These are phyloP conservation scores for Erethizon dorsatum DNA, from an alignment of 2,797 vertebrate genomes.

Conservation along the genomic window DNA sequence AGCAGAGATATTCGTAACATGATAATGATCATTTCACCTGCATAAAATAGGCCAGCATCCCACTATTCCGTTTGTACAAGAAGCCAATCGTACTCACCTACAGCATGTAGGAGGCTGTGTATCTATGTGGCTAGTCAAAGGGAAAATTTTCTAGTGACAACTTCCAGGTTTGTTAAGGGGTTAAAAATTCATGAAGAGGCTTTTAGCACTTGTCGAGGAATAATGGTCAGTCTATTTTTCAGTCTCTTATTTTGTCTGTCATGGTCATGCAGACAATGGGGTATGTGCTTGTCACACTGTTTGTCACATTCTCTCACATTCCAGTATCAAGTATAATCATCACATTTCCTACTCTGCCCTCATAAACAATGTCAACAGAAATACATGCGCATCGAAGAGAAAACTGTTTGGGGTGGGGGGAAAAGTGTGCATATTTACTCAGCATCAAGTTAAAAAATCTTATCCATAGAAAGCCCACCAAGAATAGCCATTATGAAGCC, in stretches of 20 bases:
- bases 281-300: not conserved
- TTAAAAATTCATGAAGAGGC: conserved; percentile 45
- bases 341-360: not conserved
- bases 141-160: conserved; percentile 34
- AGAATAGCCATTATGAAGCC: not conserved
- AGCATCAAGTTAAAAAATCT: not conserved
- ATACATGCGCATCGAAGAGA: not conserved
- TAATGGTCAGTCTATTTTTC: not conserved
- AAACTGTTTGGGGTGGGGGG: not conserved
- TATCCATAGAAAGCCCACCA: not conserved
- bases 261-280: not conserved
- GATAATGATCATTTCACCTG: conserved; percentile 34
- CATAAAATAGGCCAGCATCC: conserved; percentile 9
- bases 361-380: not conserved
- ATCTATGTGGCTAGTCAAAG: not conserved
- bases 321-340: not conserved
- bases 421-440: not conserved
- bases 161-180: conserved; percentile 33
- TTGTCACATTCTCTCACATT: not conserved
- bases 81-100: not conserved
- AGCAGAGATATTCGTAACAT: conserved; percentile 17
- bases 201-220: not conserved
- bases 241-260: conserved; percentile 2
- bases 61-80: not conserved
- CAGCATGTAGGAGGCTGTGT: not conserved